Percentiles rank a stretch among this genome's conserved stretches.
These are phyloP conservation scores for Holothuria leucospilota DNA, from an alignment of 53 echinoderm and acorn worm genomes.

Conservation along the genomic window DNA sequence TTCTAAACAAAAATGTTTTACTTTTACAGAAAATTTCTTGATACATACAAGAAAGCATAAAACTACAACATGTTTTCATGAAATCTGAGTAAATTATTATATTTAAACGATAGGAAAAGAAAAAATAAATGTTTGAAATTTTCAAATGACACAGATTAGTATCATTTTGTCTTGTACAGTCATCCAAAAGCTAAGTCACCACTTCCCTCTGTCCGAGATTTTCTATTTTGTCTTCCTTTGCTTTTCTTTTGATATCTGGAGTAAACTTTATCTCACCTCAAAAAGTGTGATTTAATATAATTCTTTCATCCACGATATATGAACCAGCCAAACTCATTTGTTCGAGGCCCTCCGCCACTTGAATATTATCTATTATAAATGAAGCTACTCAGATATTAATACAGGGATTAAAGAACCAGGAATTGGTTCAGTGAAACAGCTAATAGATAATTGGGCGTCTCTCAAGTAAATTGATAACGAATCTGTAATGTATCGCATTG, in stretches of 20 bases:
- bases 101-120: too few relatives aligned
- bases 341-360: slow-evolving; percentile 26
- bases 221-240: too few relatives aligned
- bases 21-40: too few relatives aligned
- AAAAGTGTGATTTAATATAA: slow-evolving; percentile 40
- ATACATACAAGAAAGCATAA: too few relatives aligned
- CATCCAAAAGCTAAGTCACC: too few relatives aligned
- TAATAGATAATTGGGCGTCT: slow-evolving; percentile 11
- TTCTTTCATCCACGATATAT: slow-evolving; percentile 19
- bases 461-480: slow-evolving; percentile 29
- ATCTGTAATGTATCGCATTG: slow-evolving; percentile 8
- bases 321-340: neutral
- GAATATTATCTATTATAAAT: slow-evolving; percentile 27
- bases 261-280: slow-evolving; percentile 4
- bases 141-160: too few relatives aligned
- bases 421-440: slow-evolving; percentile 34
- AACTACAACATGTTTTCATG: too few relatives aligned
- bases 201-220: too few relatives aligned
- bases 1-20: too few relatives aligned
- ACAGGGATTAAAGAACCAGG: neutral
- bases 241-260: neutral
- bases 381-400: slow-evolving; percentile 50
- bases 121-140: too few relatives aligned
- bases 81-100: too few relatives aligned
- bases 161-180: too few relatives aligned